Percentiles rank a stretch among this genome's conserved stretches.
Conservation (phyloP, 2,113 vertebrate genomes). For the Petromus typicus region DNA sequence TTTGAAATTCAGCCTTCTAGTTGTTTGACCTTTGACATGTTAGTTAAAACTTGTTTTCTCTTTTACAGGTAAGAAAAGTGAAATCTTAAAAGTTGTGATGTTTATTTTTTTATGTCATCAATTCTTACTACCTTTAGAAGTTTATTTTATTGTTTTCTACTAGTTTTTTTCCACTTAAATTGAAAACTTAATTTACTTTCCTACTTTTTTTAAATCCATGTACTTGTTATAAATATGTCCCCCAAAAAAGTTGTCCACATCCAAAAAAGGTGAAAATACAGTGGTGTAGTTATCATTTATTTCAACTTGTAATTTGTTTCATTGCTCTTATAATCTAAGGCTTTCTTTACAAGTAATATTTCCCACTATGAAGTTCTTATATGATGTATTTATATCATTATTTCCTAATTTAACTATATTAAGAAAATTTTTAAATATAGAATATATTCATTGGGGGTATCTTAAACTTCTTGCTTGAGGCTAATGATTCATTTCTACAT, state of each 20-base stretch:
- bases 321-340: neutral
- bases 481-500: constrained; percentile 1
- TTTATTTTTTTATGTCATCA: constrained; percentile 22
- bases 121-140: neutral
- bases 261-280: neutral
- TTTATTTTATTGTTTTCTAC: neutral
- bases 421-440: neutral
- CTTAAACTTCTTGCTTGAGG: neutral
- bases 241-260: neutral
- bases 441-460: neutral
- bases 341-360: constrained; percentile 17
- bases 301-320: constrained; percentile 6
- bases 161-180: neutral
- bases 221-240: neutral
- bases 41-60: neutral
- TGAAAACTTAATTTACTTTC: constrained; percentile 28
- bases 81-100: neutral
- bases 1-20: neutral
- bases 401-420: neutral
- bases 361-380: neutral
- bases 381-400: neutral
- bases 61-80: neutral
- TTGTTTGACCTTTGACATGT: neutral
- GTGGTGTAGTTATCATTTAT: neutral
- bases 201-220: neutral